Base-by-base conservation (phyloP, 2,888 invertebrate species). In the Drosophila tanythrix region DNA sequence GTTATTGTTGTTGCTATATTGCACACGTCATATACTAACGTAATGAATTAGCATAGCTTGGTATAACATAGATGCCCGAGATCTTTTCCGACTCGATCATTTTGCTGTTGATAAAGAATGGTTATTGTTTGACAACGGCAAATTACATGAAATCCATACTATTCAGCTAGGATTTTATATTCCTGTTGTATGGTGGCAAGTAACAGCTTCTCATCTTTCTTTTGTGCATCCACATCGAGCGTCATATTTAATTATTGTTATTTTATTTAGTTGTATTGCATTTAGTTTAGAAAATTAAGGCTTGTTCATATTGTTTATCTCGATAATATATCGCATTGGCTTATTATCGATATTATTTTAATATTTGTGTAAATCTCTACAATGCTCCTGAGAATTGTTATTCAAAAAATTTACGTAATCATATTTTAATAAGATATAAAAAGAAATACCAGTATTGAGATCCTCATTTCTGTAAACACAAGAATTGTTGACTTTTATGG, bases 31-130 rank as follows among this genome's bases (percentile, higher is more conserved):
- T 35, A 31, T 40, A 95, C 96, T 95, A 94, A 97, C 97, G 91
- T 89, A 97, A 95, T 60, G 97, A 96, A 91, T 96, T 96, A 89
- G 96, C 96, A 90, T 96, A 96, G 55, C 98, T 98, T 67, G 99
- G 99, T 93, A 99, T 97, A 25, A 98, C 97, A 94, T 98, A 99
- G 70, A 98, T 95, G 58, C 98, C 98, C 88, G 96, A 96, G 81
- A 98, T 94, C 92, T 97, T 96, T 93, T 98, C 97, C 60, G 96
- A 96, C 91, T 96, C 96, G 79, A 98, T 93, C 95, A 97, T 96
- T 93, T 97, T 96, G 92, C 97, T 98, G 33, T 27, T 75, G 92
- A 18, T 36, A 21, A 6, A 25, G 6, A 31, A 10, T 60, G 29
- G 25, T 59, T 60, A 67, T 62, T 64, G n/a, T 62, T 56, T 55